Evolutionary conservation across 2,797 vertebrate genomes (phyloP), one percentile per base, ranked within the genome.

Genomic region (Melopsittacus undulatus): DNA sequence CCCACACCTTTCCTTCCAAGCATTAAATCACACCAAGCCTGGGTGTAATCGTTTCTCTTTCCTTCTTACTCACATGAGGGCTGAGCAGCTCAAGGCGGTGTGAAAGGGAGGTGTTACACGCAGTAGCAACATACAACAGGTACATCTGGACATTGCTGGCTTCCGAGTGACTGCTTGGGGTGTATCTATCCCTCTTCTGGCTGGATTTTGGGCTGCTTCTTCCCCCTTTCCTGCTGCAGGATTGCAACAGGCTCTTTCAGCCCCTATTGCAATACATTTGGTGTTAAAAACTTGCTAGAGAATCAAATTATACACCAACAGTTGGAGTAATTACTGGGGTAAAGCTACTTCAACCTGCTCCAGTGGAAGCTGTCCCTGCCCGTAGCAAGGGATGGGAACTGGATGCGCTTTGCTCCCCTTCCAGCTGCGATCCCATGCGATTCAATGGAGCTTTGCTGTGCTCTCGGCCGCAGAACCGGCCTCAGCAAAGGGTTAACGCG

Each of bases 291-390:
- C 19, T n/a, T 24, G 3, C 83, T 18, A 13, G n/a, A 34, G 34
- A 6, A 6, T 29, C 26, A 24, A 6, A 14, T 17, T 2, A 2
- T 2, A 2, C 14, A 0, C 32, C 3, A 0, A 3, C 18, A 38
- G 38, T 14, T 13, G 54, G 23, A 15, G 7, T 14, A 22, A 19
- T 11, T 4, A 4, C 30, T 4, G 17, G n/a, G 17, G n/a, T 14
- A 30, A 10, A 14, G 8, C 54, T n/a, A 15, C 32, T 56, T n/a
- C 54, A 56, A n/a, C 20, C 54, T n/a, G 20, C 54, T n/a, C 32
- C 13, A n/a, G 8, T 14, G 54, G 32, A 56, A n/a, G 6, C 20
- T 22, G 32, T 7, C 54, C 54, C 32, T n/a, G 30, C 52, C 52
- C 30, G 6, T 23, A 21, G 21, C 13, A n/a, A 23, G 13, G 54